These are phyloP conservation scores for Tragelaphus buxtoni DNA, from an alignment of 2,113 vertebrate species.

Conservation along the genomic window DNA sequence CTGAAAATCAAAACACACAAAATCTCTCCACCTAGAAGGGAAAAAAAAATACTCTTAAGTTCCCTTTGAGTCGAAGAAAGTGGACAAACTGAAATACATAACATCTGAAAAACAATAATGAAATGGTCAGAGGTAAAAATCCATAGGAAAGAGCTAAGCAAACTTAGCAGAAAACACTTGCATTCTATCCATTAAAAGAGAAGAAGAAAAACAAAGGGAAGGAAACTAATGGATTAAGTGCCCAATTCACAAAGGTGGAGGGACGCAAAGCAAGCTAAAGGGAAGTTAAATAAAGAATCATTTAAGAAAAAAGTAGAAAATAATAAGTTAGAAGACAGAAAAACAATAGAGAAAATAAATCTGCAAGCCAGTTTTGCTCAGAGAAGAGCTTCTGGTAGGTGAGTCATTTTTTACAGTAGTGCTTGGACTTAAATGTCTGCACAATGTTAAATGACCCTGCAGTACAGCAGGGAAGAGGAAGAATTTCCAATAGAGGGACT, in stretches of 20 bases:
- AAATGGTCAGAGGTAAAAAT: neutral
- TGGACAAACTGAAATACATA: neutral
- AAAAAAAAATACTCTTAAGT: neutral
- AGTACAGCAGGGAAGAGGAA: rapidly evolving
- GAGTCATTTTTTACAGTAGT: neutral
- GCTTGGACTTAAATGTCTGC: neutral
- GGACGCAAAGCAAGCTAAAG: neutral
- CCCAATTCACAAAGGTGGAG: neutral
- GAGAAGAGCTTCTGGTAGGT: neutral
- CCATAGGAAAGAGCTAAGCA: neutral
- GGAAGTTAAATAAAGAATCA: neutral
- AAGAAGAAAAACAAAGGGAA: neutral
- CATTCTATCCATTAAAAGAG: neutral
- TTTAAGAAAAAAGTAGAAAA: neutral
- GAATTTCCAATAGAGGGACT: neutral
- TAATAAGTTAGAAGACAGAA: neutral
- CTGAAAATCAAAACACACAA: neutral
- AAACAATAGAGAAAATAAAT: neutral
- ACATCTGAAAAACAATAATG: neutral
- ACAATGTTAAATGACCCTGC: neutral
- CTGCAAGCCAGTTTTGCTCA: neutral
- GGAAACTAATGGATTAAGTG: neutral
- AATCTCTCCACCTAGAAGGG: neutral
- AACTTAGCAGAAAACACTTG: neutral
- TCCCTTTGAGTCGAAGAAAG: neutral